Percentiles rank a stretch among this genome's conserved stretches.
These are phyloP conservation scores for Lophotis ruficrista DNA, from an alignment of 2,113 vertebrate genomes.

Conservation along the genomic window DNA sequence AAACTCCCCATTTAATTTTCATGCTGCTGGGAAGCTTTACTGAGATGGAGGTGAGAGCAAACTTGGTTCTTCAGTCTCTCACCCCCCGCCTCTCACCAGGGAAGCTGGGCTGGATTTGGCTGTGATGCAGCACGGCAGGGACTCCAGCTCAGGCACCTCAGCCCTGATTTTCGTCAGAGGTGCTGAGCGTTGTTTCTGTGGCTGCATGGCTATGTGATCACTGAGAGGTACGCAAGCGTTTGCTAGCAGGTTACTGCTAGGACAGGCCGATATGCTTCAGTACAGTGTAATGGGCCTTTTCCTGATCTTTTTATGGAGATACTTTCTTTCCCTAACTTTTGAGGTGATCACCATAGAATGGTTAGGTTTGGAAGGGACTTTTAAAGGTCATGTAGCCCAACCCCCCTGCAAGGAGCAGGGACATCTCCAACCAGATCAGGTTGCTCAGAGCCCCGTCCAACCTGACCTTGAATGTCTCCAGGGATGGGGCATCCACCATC, in stretches of 20 bases:
- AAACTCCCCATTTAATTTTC: background rate
- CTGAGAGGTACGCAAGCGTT: background rate
- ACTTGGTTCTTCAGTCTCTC: background rate
- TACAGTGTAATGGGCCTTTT: background rate
- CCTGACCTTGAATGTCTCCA: too few relatives aligned
- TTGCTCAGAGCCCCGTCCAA: too few relatives aligned
- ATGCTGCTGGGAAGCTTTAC: background rate
- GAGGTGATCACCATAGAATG: background rate
- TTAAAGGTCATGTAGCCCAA: too few relatives aligned
- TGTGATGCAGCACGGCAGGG: background rate
- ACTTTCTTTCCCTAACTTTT: background rate
- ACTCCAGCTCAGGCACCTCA: background rate
- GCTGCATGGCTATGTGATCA: background rate
- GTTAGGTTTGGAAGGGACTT: too few relatives aligned
- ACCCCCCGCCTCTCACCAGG: background rate
- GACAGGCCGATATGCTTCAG: background rate
- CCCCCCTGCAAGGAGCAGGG: too few relatives aligned
- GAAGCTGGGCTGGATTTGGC: background rate
- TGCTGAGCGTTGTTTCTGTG: background rate
- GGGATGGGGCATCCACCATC: too few relatives aligned
- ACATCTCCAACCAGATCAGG: too few relatives aligned
- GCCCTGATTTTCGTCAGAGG: background rate
- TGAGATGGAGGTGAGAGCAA: background rate
- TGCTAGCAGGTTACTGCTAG: background rate
- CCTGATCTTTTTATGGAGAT: background rate